Evolutionary conservation across 2,797 vertebrate species (phyloP).

Genomic region (Hoplostethus atlanticus): DNA sequence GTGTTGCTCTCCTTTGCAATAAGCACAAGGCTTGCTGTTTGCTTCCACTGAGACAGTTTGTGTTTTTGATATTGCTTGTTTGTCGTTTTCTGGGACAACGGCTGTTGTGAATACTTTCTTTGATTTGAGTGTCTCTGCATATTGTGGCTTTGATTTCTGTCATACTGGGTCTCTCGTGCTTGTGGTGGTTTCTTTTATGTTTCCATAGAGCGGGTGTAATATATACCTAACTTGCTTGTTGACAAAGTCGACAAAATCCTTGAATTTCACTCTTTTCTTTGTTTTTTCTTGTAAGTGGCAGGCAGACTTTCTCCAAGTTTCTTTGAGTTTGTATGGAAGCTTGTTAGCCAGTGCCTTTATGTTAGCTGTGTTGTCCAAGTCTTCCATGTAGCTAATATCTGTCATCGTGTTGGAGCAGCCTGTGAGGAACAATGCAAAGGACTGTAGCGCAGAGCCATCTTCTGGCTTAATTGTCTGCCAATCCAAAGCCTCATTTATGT

Average conservation of each 20-base stretch:
- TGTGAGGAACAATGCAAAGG: constrained; percentile 23
- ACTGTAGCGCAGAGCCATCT: constrained; percentile 19
- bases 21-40: constrained; percentile 16
- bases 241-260: neutral
- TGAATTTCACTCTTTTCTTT: constrained; percentile 29
- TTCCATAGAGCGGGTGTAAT: constrained; percentile 2
- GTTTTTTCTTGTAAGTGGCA: constrained; percentile 26
- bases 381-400: constrained; percentile 19
- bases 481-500: constrained; percentile 25
- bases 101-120: neutral
- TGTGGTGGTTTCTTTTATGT: too few relatives aligned
- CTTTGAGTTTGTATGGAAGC: constrained; percentile 23
- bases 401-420: constrained; percentile 17
- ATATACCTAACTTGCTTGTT: constrained; percentile 10
- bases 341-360: constrained; percentile 17
- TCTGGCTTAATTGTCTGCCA: constrained; percentile 25
- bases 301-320: constrained; percentile 22
- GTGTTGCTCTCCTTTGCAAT: constrained; percentile 31
- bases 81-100: neutral
- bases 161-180: neutral
- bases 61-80: neutral
- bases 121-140: constrained; percentile 8
- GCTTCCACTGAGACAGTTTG: neutral
- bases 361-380: constrained; percentile 28
- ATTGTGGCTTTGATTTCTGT: constrained; percentile 1